Evolutionary conservation across 1,140 invertebrate species (phyloP), one percentile per base, ranked within the genome.

Genomic region (Limonius californicus): DNA sequence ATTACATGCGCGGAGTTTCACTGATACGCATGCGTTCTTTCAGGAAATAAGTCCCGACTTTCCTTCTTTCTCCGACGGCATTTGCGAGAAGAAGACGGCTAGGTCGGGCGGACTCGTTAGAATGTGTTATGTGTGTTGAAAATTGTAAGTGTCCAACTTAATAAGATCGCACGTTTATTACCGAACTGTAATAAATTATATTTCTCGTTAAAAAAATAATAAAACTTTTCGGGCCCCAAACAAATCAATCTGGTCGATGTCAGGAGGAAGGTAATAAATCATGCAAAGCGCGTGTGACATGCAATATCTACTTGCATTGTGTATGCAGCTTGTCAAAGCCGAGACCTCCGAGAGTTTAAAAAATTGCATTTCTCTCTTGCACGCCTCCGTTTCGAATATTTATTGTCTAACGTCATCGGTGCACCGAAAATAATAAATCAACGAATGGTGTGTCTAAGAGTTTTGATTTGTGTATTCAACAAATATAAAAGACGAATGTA

Each of bases 1-100:
- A 45, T 45, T 45, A 45, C 43, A 45, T 45, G 43, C 43, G 43
- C 43, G 7, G 43, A 45, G 16, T 45, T 45, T 45, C 15, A n/a
- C n/a, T 45, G 43, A 45, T 15, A 45, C 43, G 43, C 43, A 45
- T 45, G 43, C 43, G 43, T 45, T 45, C 6, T 45, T 45, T 32
- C 11, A 11, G 4, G 27, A 32, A 32, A 32, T 32, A 32, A 32
- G 27, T 32, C n/a, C n/a, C n/a, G n/a, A n/a, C n/a, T n/a, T n/a
- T n/a, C n/a, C n/a, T n/a, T n/a, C n/a, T n/a, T n/a, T n/a, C n/a
- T n/a, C n/a, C n/a, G n/a, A n/a, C n/a, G n/a, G n/a, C n/a, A n/a
- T n/a, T n/a, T n/a, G n/a, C n/a, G n/a, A n/a, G n/a, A n/a, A n/a
- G n/a, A n/a, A n/a, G n/a, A n/a, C n/a, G n/a, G n/a, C n/a, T n/a